A percentile compares a stretch with the other conserved stretches of the same genome.
Evolutionary conservation across 2,797 vertebrate genomes (phyloP).

Genomic region (Sebastes kiyomatsui): DNA sequence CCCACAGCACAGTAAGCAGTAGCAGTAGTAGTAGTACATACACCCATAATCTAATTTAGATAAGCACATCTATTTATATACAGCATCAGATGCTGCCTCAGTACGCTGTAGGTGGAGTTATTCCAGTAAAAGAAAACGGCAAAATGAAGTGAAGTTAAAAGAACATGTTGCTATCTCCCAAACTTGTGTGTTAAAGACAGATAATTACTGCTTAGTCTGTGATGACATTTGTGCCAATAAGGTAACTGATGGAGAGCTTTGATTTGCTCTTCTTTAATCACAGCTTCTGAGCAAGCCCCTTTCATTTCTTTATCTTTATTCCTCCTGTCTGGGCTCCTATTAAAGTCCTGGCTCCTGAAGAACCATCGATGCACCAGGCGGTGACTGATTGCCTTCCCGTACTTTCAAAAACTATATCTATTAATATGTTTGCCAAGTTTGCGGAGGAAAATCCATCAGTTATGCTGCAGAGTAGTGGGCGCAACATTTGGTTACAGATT

Average conservation of each 20-base stretch:
- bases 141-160: not conserved
- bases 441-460: not conserved
- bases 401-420: not conserved
- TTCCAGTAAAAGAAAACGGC: not conserved
- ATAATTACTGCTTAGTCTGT: not conserved
- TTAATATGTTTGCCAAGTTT: not conserved
- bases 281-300: not conserved
- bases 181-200: not conserved
- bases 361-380: not conserved
- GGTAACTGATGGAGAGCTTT: conserved; percentile 4
- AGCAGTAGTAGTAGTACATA: not conserved
- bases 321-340: not conserved
- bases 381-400: not conserved
- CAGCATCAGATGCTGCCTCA: not conserved
- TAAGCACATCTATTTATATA: not conserved
- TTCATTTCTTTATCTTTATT: not conserved
- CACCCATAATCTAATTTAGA: conserved; percentile 1
- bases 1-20: not conserved
- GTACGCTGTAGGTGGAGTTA: not conserved
- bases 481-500: conserved; percentile 10
- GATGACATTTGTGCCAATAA: conserved; percentile 8
- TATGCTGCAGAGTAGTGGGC: not conserved
- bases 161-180: not conserved
- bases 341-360: not conserved
- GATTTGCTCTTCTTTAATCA: conserved; percentile 12